Conservation (phyloP, 2,888 invertebrate genomes). For the Tinea trinotella region DNA sequence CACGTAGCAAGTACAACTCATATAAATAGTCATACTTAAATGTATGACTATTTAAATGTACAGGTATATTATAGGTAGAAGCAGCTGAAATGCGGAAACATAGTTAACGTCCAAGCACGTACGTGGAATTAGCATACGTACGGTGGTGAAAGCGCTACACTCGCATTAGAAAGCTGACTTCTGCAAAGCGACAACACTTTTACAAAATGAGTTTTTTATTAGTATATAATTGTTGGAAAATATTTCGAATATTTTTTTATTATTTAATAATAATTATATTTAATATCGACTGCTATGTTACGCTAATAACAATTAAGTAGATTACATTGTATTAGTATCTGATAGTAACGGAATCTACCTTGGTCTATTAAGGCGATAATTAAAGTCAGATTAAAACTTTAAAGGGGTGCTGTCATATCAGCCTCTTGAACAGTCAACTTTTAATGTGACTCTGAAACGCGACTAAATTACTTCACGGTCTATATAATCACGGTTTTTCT, state of each 20-base stretch:
- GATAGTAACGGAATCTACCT: neutral
- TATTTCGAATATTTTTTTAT: neutral
- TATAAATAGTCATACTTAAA: too few species aligned
- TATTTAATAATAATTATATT: neutral
- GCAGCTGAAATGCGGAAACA: slow-evolving; percentile 13
- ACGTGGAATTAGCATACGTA: slow-evolving; percentile 13
- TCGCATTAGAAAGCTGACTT: slow-evolving; percentile 16
- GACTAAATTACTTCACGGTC: too few species aligned
- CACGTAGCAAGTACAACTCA: too few species aligned
- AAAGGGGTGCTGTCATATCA: too few species aligned
- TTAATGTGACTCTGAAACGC: too few species aligned
- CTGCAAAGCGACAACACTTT: slow-evolving; percentile 6
- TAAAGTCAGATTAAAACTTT: too few species aligned
- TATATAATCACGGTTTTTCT: too few species aligned
- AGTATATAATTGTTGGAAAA: slow-evolving; percentile 10
- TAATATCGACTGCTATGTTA: slow-evolving; percentile 2
- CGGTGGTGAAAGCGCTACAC: slow-evolving; percentile 15
- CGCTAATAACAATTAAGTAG: slow-evolving; percentile 10
- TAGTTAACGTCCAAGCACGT: slow-evolving; percentile 11
- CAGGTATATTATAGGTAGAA: neutral
- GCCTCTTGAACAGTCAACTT: too few species aligned
- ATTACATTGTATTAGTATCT: neutral
- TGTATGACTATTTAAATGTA: neutral
- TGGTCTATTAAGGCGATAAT: neutral
- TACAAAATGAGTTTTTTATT: slow-evolving; percentile 10